Evolutionary conservation across 2,797 vertebrate species (phyloP).

Genomic region (Sebastes vulpes): DNA sequence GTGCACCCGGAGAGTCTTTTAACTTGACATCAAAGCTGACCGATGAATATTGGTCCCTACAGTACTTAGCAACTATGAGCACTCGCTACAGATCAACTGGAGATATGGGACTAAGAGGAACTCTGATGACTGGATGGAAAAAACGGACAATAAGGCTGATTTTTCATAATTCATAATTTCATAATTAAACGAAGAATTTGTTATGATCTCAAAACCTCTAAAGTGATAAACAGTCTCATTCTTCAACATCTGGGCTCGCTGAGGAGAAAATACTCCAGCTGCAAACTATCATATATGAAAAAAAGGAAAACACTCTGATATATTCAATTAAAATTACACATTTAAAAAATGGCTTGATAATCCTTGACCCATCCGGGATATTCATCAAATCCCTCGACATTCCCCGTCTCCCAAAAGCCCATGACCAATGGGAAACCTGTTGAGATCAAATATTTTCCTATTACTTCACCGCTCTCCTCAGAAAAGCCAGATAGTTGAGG

Average conservation of each 20-base stretch:
- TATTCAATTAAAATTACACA: constrained; percentile 7
- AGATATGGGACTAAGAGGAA: constrained; percentile 11
- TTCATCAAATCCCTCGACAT: constrained; percentile 9
- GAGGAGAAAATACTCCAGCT: not conserved
- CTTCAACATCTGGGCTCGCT: not conserved
- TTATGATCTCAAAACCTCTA: not conserved
- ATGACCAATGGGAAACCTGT: constrained; percentile 19
- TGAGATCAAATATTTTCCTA: constrained; percentile 37
- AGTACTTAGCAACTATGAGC: constrained; percentile 26
- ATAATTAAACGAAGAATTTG: not conserved
- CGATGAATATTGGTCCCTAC: constrained; percentile 30
- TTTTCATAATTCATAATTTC: not conserved
- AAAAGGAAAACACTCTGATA: not conserved
- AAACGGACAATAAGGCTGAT: not conserved
- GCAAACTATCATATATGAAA: not conserved
- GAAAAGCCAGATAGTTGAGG: constrained; percentile 5
- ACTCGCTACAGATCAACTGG: constrained; percentile 1
- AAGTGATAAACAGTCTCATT: not conserved
- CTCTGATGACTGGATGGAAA: not conserved
- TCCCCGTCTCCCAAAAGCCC: not conserved
- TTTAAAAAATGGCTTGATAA: constrained; percentile 10
- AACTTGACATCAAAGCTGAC: constrained; percentile 58
- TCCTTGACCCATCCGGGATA: constrained; percentile 6
- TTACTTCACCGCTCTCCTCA: constrained; percentile 32
- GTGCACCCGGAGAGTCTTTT: constrained; percentile 36